These are phyloP conservation scores for Spisula subtruncata DNA, from an alignment of 2,888 invertebrate genomes.

Conservation along the genomic window DNA sequence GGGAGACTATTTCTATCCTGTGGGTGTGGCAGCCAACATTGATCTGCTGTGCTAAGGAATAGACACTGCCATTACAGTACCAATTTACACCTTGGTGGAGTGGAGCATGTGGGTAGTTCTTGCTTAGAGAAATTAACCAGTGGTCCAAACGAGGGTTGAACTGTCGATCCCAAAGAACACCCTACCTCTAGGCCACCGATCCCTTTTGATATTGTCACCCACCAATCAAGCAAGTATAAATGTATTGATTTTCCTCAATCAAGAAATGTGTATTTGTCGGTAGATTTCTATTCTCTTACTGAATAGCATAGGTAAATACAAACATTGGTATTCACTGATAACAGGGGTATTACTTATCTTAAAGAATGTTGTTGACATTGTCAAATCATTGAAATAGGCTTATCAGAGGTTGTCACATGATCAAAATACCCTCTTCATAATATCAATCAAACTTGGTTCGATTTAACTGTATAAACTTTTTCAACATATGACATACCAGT, in stretches of 20 bases:
- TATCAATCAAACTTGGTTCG: neutral
- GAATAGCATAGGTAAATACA: constrained; percentile 17
- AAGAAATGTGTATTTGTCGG: neutral
- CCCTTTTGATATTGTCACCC: too few relatives aligned
- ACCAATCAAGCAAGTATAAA: neutral
- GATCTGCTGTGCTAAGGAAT: too few relatives aligned
- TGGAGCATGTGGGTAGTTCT: too few relatives aligned
- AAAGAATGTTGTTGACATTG: neutral
- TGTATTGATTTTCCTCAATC: constrained; percentile 23
- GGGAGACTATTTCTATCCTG: too few relatives aligned
- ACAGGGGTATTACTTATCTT: neutral
- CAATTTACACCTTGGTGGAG: too few relatives aligned
- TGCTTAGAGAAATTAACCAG: too few relatives aligned
- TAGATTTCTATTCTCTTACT: neutral
- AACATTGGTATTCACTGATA: neutral
- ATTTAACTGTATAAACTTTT: too few relatives aligned
- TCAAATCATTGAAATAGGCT: constrained; percentile 1
- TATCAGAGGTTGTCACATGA: constrained; percentile 14
- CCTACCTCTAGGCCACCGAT: too few relatives aligned
- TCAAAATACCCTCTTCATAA: neutral
- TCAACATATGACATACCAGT: neutral
- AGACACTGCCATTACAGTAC: too few relatives aligned
- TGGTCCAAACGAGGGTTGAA: too few relatives aligned
- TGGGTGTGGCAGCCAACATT: too few relatives aligned
- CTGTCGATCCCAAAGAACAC: too few relatives aligned